Base-by-base conservation (phyloP, 1,140 invertebrate genomes). In the Tetranychus urticae region DNA sequence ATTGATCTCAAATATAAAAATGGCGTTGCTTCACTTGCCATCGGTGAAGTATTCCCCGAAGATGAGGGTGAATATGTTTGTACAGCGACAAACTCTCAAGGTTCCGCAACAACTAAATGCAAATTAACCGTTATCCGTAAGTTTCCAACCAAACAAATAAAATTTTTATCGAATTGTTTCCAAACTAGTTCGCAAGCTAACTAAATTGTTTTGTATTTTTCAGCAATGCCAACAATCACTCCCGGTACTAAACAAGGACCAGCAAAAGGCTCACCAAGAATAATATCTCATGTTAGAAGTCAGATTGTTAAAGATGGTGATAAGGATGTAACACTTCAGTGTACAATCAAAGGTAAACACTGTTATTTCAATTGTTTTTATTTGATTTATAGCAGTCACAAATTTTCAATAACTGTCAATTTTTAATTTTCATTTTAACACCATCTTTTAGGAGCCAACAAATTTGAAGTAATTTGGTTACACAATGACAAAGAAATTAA, bases 401-500 rank as follows among this genome's bases (percentile, higher is more conserved):
- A 46, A 45, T 2, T 45, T 59, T 59, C 3, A 2, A 23, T 23
- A 23, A 23, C 23, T 23, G 23, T 0, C 23, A 23, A 23, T 23
- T 23, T 23, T 23, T 23, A 23, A 23, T 23, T 23, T 23, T 57
- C 12, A 5, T 10, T 47, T 50, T 55, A 59, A 23, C 23, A 23
- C 58, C 13, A 3, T 33, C 45, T 54, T 10, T 37, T 36, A 23
- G 64, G 67, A 62, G 55, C 55, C 61, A 46, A 59, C 61, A 33
- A 59, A 39, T 68, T 67, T 37, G 67, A 68, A 56, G 65, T 66
- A 13, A 62, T 68, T 13, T 97, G 91, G 92, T 77, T 94, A 52
- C 88, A 93, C 73, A 91, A 93, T 70, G 90, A 92, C 72, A 92
- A 92, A 71, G 88, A 93, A 72, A 92, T 97, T 67, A 92, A 90